Evolutionary conservation across 2,797 vertebrate species (phyloP), one percentile per base, ranked within the genome.

Genomic region (Echeneis naucrates): DNA sequence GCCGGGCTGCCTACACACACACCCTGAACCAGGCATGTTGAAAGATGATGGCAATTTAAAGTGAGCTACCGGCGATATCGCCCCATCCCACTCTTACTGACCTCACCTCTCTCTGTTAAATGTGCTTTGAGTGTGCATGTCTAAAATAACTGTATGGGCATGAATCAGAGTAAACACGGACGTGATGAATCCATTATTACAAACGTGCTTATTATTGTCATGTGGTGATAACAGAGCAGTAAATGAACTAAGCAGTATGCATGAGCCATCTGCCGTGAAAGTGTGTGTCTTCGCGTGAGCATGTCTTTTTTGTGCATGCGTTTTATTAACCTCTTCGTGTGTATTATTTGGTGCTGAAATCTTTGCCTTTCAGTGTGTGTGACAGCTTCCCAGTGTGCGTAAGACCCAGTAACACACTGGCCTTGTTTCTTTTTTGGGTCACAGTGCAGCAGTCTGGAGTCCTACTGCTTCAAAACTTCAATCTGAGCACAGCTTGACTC

Each of bases 351-450:
- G 76, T 35, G 48, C 71, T 24, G 63, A 58, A 53, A n/a, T 59
- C 44, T 45, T 42, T 72, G 44, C 57, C 24, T 71, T 16, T 57
- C 12, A 5, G 45, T 37, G 3, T 38, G 75, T 78, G 62, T 24
- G 77, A 68, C 44, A 12, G 81, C 60, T 52, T 70, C 80, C 11
- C 53, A 59, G 66, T 42, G 16, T 60, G 82, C 72, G 72, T 45
- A 56, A 82, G 87, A 82, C 88, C 72, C 71, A 76, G 60, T 88
- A 84, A 88, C 88, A 91, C 87, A 90, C 79, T 91, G 87, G 81
- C 90, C 89, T 87, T 57, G 82, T 91, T 92, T 87, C 77, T 87
- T 86, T 86, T 90, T 76, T 90, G 77, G 88, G 90, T 90, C 90
- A 90, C 76, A 52, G 83, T 80, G 75, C 78, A 81, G 83, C 73